Conservation (phyloP, 2,888 invertebrate species). For the Zhuqinia jingwanae region DNA sequence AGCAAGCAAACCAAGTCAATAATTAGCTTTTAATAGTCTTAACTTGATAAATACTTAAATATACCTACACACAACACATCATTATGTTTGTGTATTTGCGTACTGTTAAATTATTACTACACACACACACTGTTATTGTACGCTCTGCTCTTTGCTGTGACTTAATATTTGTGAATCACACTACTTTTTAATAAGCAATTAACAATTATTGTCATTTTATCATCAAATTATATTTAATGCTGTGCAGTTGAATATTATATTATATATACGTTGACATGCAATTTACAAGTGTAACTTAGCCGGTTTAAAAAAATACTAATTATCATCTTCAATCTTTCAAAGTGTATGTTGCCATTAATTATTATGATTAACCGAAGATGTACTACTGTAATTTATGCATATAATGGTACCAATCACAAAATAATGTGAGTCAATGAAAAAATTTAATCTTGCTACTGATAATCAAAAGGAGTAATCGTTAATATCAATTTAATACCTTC, state of each 20-base stretch:
- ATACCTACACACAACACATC: constrained; percentile 24
- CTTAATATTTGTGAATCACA: constrained; percentile 43
- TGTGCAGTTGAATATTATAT: constrained; percentile 13
- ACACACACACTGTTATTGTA: constrained; percentile 47
- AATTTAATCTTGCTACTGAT: constrained; percentile 57
- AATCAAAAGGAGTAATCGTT: constrained; percentile 54
- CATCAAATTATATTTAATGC: constrained; percentile 34
- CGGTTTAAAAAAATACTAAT: constrained; percentile 18
- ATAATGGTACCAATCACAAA: constrained; percentile 48
- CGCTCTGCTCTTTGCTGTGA: constrained; percentile 53
- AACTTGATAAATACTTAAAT: constrained; percentile 12
- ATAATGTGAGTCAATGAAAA: constrained; percentile 55
- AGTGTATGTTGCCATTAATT: constrained; percentile 38
- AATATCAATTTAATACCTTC: constrained; percentile 48
- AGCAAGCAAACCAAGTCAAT: constrained; percentile 60
- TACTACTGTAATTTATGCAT: neutral
- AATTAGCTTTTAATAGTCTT: constrained; percentile 44
- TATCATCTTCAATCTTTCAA: constrained; percentile 42
- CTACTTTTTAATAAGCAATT: constrained; percentile 13
- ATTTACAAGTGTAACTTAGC: constrained; percentile 15
- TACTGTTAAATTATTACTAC: constrained; percentile 37
- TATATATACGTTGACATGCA: constrained; percentile 15
- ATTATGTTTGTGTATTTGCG: constrained; percentile 37
- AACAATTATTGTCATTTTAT: constrained; percentile 12
- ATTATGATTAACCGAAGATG: constrained; percentile 6